phyloP scores from a whole-genome alignment of 2,797 vertebrate species.

The Cichlasoma orientale region DNA sequence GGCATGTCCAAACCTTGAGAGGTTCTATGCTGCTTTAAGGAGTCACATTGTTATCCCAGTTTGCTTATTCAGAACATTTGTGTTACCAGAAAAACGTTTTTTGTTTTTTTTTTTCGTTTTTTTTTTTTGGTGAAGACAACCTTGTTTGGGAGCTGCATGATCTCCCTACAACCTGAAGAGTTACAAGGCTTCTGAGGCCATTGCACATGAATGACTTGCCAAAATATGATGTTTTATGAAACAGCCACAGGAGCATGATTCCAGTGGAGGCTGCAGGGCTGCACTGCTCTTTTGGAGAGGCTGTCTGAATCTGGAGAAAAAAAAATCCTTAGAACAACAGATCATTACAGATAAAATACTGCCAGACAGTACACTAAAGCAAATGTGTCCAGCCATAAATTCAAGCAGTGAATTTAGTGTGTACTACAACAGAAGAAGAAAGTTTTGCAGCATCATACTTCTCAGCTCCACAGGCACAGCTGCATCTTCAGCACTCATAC shows the following conservation, averaged over 20 bases:
- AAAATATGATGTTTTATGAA: not conserved
- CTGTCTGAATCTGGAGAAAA: not conserved
- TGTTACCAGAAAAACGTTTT: not conserved
- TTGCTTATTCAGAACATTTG: not conserved
- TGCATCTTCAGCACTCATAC: not conserved
- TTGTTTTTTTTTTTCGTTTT: too few species aligned
- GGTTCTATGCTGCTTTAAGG: not conserved
- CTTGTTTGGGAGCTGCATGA: not conserved
- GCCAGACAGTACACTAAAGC: not conserved
- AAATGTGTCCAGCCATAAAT: not conserved
- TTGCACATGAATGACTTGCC: not conserved
- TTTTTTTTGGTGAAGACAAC: not conserved
- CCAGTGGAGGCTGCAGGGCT: not conserved
- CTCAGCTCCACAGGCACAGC: not conserved
- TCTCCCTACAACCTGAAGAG: not conserved
- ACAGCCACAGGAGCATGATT: not conserved
- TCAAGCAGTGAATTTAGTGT: not conserved
- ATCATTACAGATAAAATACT: slow-evolving; percentile 6
- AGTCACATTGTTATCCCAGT: not conserved
- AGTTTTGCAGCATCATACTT: not conserved
- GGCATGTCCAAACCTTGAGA: not conserved
- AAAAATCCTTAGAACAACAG: not conserved
- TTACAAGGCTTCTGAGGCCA: not conserved
- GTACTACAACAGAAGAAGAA: not conserved
- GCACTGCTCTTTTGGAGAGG: not conserved